Evolutionary conservation across 2,113 vertebrate species (phyloP).

Genomic region (Aptenodytes forsteri): DNA sequence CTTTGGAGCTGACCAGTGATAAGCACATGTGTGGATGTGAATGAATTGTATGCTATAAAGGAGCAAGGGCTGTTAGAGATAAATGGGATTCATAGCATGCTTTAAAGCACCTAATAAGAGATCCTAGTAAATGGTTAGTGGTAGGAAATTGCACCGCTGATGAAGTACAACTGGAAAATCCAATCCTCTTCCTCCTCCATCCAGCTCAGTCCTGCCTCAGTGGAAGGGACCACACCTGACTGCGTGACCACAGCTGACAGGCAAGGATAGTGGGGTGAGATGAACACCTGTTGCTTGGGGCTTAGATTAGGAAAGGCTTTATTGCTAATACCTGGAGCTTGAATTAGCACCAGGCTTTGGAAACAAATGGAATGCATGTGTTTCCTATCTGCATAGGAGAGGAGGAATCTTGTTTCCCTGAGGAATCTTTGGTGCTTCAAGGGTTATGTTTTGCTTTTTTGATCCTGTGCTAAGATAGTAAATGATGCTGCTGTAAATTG

Average conservation of each 20-base stretch:
- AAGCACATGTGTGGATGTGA: background rate
- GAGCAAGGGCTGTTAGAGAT: background rate
- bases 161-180: background rate
- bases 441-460: background rate
- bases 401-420: background rate
- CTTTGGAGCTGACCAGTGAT: background rate
- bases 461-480: background rate
- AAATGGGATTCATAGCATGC: background rate
- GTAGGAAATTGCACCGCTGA: background rate
- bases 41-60: background rate
- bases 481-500: background rate
- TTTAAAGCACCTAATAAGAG: background rate
- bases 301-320: slow-evolving; percentile 11
- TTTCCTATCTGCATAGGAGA: background rate
- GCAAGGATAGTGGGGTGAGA: background rate
- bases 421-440: background rate
- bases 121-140: background rate
- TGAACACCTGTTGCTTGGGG: background rate
- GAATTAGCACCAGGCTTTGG: slow-evolving; percentile 27
- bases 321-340: slow-evolving; percentile 9
- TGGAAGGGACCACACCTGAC: background rate
- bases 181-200: background rate
- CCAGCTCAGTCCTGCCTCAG: background rate
- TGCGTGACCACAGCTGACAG: background rate
- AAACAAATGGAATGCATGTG: background rate